phyloP scores from a whole-genome alignment of 1,140 invertebrate genomes.

The Maniola jurtina region DNA sequence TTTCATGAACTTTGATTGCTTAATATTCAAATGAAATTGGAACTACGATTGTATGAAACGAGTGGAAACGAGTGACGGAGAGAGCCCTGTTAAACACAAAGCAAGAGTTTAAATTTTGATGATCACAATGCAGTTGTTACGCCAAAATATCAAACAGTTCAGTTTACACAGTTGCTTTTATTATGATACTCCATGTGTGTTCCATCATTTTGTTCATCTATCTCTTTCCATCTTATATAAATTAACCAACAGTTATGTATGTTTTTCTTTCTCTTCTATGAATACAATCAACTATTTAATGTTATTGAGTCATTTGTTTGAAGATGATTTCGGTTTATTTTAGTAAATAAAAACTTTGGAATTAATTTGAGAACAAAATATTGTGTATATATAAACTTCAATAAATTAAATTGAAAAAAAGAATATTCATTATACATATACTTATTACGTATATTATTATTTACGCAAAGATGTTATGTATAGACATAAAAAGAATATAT shows the following conservation, averaged over 20 bases:
- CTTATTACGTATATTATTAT: no score
- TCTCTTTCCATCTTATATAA: conserved; percentile 39
- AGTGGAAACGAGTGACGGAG: no score
- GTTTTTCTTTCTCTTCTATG: background rate
- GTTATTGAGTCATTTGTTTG: background rate
- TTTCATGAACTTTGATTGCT: no score
- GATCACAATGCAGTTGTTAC: conserved; percentile 1
- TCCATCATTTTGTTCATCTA: conserved; percentile 35
- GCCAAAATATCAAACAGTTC: conserved; percentile 25
- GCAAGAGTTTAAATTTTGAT: background rate
- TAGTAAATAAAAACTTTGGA: no score
- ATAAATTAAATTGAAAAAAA: no score
- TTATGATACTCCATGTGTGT: conserved; percentile 43
- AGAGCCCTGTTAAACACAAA: background rate
- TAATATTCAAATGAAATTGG: no score
- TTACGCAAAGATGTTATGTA: no score
- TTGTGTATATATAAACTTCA: no score
- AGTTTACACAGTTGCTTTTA: conserved; percentile 49
- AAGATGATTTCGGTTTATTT: background rate
- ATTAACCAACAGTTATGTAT: conserved; percentile 16
- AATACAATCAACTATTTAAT: background rate
- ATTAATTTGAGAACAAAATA: no score
- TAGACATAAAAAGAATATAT: no score
- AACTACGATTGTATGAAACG: no score
- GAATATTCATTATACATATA: no score